Evolutionary conservation across 2,888 invertebrate genomes (phyloP), one percentile per base, ranked within the genome.

Genomic region (Eilema griseolum): DNA sequence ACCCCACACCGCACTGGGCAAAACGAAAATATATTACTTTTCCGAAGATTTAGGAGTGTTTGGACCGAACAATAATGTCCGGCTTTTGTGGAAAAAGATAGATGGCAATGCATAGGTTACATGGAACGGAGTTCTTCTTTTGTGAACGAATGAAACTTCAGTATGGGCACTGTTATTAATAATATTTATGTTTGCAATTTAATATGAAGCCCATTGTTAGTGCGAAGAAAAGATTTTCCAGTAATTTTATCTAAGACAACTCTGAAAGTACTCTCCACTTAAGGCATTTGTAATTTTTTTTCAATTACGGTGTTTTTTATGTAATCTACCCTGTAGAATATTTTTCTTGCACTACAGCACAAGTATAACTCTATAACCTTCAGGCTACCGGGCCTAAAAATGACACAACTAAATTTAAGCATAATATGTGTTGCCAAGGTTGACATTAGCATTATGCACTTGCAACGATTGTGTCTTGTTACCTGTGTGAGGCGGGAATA

Each of bases 21-120:
- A 95, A 95, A 95, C 95, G 95, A 95, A 95, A 94, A 95, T 95
- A 95, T 95, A 95, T 95, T 95, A 94, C 95, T 95, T 93, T 94
- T 93, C 93, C 93, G 93, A 95, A 95, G 95, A 95, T 95, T 95
- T 95, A 95, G 91, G 95, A 94, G 95, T 95, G 95, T 95, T 95
- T 95, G 95, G 95, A 95, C 95, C 95, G 95, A 95, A 95, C 95
- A 95, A 95, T 95, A 95, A 95, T 95, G 95, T 95, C 95, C 95
- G 91, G 95, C 95, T 95, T 95, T 95, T 95, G 95, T 95, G 94
- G 94, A 95, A 94, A 95, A 94, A 95, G 95, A 95, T 95, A 95
- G 91, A 95, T 95, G 94, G 95, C 93, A 89, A 92, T 95, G 95
- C 95, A 95, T 94, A 94, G 94, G 91, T 93, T 94, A 93, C 92